These are phyloP conservation scores for Ophion ellenae DNA, from an alignment of 2,888 invertebrate genomes.

Conservation along the genomic window DNA sequence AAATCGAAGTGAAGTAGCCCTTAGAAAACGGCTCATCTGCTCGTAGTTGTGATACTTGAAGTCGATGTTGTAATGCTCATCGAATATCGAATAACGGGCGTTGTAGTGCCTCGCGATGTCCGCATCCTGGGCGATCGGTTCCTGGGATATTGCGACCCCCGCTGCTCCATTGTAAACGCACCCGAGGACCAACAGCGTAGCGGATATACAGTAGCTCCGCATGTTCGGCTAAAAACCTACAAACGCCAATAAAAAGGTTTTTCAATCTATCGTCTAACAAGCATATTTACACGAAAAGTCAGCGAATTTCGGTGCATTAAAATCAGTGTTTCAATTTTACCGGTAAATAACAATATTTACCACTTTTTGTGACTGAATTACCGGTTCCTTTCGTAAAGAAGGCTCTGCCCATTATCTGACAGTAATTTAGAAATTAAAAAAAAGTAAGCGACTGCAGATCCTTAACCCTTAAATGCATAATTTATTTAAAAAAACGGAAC, in stretches of 20 bases:
- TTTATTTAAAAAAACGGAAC: too few relatives aligned
- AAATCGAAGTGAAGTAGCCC: slow-evolving; percentile 91
- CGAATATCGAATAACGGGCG: slow-evolving; percentile 77
- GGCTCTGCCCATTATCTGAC: too few relatives aligned
- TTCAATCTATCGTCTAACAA: background rate
- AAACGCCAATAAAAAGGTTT: background rate
- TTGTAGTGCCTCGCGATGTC: slow-evolving; percentile 77
- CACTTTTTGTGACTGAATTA: too few relatives aligned
- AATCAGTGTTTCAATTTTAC: background rate
- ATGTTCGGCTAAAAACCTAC: slow-evolving; percentile 42
- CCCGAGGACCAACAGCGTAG: slow-evolving; percentile 43
- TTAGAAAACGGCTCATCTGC: slow-evolving; percentile 92
- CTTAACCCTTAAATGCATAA: too few relatives aligned
- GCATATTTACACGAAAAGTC: background rate
- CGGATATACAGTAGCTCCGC: slow-evolving; percentile 30
- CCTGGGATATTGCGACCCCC: slow-evolving; percentile 58
- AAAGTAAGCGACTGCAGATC: too few relatives aligned
- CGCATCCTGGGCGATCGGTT: slow-evolving; percentile 69
- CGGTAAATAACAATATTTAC: too few relatives aligned
- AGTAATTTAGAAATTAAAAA: too few relatives aligned
- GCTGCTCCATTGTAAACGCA: slow-evolving; percentile 43
- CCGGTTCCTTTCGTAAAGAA: too few relatives aligned
- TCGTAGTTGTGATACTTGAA: slow-evolving; percentile 95
- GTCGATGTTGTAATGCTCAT: slow-evolving; percentile 85
- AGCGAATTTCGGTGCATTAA: too few relatives aligned